A percentile compares a stretch with the other conserved stretches of the same genome.
These are phyloP conservation scores for Eupleurogrammus muticus DNA, from an alignment of 2,797 vertebrate genomes.

Conservation along the genomic window DNA sequence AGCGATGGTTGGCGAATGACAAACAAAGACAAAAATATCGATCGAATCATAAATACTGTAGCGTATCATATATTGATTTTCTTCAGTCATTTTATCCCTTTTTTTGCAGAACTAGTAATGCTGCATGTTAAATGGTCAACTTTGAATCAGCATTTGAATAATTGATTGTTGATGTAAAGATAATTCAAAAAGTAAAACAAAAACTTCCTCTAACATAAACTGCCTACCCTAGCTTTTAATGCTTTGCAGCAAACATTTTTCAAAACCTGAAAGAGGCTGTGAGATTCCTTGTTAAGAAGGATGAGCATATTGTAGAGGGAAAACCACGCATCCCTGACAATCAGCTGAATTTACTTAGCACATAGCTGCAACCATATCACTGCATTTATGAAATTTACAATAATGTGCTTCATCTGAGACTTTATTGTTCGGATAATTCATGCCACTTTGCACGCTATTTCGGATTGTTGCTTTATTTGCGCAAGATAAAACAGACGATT, in stretches of 20 bases:
- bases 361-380: slow-evolving; percentile 15
- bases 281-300: slow-evolving; percentile 23
- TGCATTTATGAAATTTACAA: slow-evolving; percentile 46
- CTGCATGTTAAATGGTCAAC: too few relatives aligned
- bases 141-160: too few relatives aligned
- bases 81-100: background rate
- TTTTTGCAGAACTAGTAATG: background rate
- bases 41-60: slow-evolving; percentile 16
- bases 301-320: background rate
- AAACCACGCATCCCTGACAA: slow-evolving; percentile 7
- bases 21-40: slow-evolving; percentile 14
- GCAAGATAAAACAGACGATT: slow-evolving; percentile 63
- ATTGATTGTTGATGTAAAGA: too few relatives aligned
- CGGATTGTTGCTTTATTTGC: slow-evolving; percentile 47
- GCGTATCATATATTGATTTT: background rate
- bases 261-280: background rate
- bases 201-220: too few relatives aligned
- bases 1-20: slow-evolving; percentile 27
- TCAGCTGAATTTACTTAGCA: slow-evolving; percentile 31
- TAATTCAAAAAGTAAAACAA: too few relatives aligned
- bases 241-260: background rate
- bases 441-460: slow-evolving; percentile 38
- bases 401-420: slow-evolving; percentile 50
- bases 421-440: slow-evolving; percentile 58
- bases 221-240: background rate